These are phyloP conservation scores for Ammodytes marinus DNA, from an alignment of 2,113 vertebrate genomes.

Conservation along the genomic window DNA sequence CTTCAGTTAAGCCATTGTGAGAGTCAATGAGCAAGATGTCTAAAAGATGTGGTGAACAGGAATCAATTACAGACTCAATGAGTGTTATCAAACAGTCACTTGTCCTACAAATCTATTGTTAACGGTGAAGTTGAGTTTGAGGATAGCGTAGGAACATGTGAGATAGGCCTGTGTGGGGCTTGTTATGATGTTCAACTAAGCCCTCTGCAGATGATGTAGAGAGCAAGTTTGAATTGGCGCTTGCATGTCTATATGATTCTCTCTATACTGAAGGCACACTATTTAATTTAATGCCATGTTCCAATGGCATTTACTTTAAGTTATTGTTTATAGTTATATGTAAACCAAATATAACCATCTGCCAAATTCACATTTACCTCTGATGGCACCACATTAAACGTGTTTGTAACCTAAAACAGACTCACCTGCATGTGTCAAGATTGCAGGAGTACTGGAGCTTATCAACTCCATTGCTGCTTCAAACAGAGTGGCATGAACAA, in stretches of 20 bases:
- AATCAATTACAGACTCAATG: conserved; percentile 4
- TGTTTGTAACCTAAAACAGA: background rate
- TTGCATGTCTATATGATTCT: too few relatives aligned
- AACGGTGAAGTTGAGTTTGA: conserved; percentile 4
- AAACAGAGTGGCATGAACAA: conserved; percentile 45
- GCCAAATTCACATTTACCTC: background rate
- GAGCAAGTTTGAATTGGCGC: background rate
- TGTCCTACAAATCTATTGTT: conserved; percentile 12
- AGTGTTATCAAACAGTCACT: conserved; percentile 8
- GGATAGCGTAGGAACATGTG: conserved; percentile 1
- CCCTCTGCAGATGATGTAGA: background rate
- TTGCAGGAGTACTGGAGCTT: conserved; percentile 38
- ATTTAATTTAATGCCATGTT: background rate
- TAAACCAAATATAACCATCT: background rate
- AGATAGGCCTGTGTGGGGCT: background rate
- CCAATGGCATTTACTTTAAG: background rate
- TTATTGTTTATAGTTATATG: background rate
- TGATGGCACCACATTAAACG: conserved; percentile 3
- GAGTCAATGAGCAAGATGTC: conserved; percentile 3
- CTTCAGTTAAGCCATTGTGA: background rate
- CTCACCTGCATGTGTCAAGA: conserved; percentile 19
- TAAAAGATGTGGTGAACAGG: background rate
- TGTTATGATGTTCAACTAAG: background rate
- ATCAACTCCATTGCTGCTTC: conserved; percentile 26
- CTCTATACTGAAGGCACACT: too few relatives aligned